Conservation (phyloP, 2,888 invertebrate species). For the Fragum fragum region DNA sequence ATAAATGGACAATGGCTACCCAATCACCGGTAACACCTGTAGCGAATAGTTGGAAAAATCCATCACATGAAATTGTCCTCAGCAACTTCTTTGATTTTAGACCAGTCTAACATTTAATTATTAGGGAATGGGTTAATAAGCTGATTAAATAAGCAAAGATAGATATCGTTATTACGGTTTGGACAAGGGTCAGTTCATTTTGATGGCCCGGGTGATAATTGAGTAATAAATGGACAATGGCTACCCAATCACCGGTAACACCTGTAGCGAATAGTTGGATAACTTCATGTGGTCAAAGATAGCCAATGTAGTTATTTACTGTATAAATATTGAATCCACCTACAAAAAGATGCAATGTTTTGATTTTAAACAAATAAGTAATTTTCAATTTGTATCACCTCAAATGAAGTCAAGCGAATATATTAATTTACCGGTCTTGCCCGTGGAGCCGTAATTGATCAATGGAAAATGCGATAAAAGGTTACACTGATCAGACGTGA, state of each 20-base stretch:
- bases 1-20: conserved; percentile 20
- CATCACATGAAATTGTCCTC: too few relatives aligned
- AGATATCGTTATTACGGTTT: too few relatives aligned
- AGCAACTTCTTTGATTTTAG: too few relatives aligned
- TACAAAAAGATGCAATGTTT: conserved; percentile 16
- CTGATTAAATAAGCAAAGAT: too few relatives aligned
- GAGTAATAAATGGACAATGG: conserved; percentile 29
- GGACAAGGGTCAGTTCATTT: conserved; percentile 1
- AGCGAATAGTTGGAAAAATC: conserved; percentile 1
- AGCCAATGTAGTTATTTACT: neutral
- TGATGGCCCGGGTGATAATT: conserved; percentile 32
- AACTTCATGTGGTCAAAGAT: conserved; percentile 33
- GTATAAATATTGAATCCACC: conserved; percentile 13
- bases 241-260: conserved; percentile 30
- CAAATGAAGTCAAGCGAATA: conserved; percentile 24
- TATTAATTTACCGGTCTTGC: neutral
- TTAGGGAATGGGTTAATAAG: too few relatives aligned
- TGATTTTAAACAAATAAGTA: conserved; percentile 25
- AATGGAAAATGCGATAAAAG: too few relatives aligned
- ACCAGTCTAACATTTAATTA: too few relatives aligned
- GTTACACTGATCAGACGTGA: too few relatives aligned
- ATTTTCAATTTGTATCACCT: conserved; percentile 20
- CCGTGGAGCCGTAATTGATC: too few relatives aligned
- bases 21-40: conserved; percentile 38
- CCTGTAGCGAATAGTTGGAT: conserved; percentile 27